Base-by-base conservation (phyloP, 2,113 vertebrate species). In the Smithornis capensis region DNA sequence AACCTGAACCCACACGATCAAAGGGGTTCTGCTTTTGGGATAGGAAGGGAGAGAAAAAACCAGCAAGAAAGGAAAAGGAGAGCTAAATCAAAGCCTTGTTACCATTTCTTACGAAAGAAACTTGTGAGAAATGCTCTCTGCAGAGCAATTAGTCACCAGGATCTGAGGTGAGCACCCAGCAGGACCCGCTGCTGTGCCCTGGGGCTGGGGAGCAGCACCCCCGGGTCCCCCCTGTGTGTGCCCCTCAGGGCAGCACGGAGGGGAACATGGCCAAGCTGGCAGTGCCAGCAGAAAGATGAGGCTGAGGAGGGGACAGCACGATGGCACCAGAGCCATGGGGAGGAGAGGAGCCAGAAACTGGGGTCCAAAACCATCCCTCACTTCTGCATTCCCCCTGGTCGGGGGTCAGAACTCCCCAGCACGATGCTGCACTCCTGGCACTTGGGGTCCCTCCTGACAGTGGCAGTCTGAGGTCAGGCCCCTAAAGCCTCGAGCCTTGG, bases 71-170 rank as follows among this genome's bases (percentile, higher is more conserved):
- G 57, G 73, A 19, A 65, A 83, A 95, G n/a, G 24, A 40, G 65
- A 79, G 37, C 25, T 12, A 79, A 95, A 92, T 94, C 93, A 95
- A 94, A 96, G 94, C 14, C 74, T 52, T 10, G 31, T 89, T 82
- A 63, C 28, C 31, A 7, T 38, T 78, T 35, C 89, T 64, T 45
- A 24, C 1, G 14, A 74, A 68, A 84, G 73, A 74, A 89, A 65
- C 83, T 79, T 53, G 83, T 14, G 57, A 91, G 93, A 23, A 75
- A 62, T 15, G 40, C 40, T 89, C 23, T 70, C 44, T 45, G 57
- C 70, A 37, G 89, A 77, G 92, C 49, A 71, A 64, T 87, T 64
- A 75, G 83, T 42, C 53, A n/a, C 21, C 33, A 25, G 86, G 59
- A 19, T 14, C 31, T 15, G 75, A 57, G 42, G 52, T 2, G 2